Evolutionary conservation across 2,888 invertebrate species (phyloP).

Genomic region (Leptopilina syphax): DNA sequence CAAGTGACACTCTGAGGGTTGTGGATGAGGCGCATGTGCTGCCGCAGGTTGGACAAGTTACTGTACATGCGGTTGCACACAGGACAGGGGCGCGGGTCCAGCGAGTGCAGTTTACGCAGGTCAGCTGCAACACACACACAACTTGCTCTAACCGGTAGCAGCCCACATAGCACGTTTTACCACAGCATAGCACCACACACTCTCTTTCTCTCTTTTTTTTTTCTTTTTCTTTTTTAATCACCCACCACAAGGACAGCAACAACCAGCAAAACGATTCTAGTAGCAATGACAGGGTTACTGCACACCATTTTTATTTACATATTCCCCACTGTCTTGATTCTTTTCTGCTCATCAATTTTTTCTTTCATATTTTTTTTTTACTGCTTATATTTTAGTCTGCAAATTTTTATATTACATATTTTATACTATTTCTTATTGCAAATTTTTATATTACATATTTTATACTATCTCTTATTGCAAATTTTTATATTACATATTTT

Average conservation of each 20-base stretch:
- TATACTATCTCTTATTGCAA: too few relatives aligned
- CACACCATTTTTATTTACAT: conserved; percentile 39
- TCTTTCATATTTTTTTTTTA: too few relatives aligned
- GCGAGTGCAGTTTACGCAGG: conserved; percentile 78
- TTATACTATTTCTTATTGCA: too few relatives aligned
- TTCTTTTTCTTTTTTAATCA: conserved; percentile 62
- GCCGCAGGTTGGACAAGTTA: conserved; percentile 82
- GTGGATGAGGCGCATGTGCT: conserved; percentile 83
- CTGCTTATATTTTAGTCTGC: too few relatives aligned
- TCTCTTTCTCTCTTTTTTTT: conserved; percentile 57
- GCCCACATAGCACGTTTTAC: conserved; percentile 62
- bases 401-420: too few relatives aligned
- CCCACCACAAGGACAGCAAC: conserved; percentile 77
- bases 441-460: too few relatives aligned
- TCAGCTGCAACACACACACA: conserved; percentile 78
- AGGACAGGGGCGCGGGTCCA: conserved; percentile 81
- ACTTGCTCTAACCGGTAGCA: conserved; percentile 75
- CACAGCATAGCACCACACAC: conserved; percentile 67
- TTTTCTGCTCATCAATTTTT: too few relatives aligned
- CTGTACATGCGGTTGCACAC: conserved; percentile 83
- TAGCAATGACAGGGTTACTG: conserved; percentile 69
- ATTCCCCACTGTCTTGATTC: conserved; percentile 49
- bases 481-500: too few relatives aligned
- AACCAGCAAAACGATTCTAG: conserved; percentile 75
- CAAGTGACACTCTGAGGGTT: conserved; percentile 82